Base-by-base conservation (phyloP, 2,113 vertebrate genomes). In the Dendrocopos noguchii region DNA sequence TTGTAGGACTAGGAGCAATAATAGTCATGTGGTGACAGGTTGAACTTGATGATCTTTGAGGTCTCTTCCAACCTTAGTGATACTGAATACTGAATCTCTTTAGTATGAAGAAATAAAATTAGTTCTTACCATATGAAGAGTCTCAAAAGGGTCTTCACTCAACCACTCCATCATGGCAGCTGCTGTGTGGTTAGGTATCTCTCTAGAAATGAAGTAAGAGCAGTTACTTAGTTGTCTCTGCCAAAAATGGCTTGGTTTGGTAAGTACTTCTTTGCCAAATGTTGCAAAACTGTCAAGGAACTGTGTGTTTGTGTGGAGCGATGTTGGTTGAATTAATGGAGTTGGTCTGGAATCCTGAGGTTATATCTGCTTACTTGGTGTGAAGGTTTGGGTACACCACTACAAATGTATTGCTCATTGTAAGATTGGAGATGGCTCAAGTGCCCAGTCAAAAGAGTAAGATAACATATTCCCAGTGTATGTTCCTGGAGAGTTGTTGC, bases 371-470 rank as follows among this genome's bases (percentile, higher is more conserved):
- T 31, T 17, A 56, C n/a, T 60, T 60, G 18, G 6, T 3, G 9
- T 22, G 65, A 34, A 0, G 5, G 20, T 71, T 36, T 46, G 57
- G 25, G 28, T 57, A 17, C 36, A 7, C 16, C 1, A 0, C 39
- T 44, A 5, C n/a, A 15, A 55, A 27, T n/a, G 31, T 39, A 0
- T 73, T 73, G n/a, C 21, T 46, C 3, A 0, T 25, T 52, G 22
- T 11, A 33, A 31, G 46, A 17, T 1, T 3, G 44, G 34, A 61
- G 59, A 4, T 59, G 8, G 27, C 50, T 92, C 11, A 11, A 67
- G 53, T n/a, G 77, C 31, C 28, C 15, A 27, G 12, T 50, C 8
- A 29, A 25, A 47, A 47, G 11, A 52, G 24, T 22, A 7, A 50
- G 36, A 7, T 24, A 29, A 20, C 6, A 11, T 64, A 42, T 82